phyloP scores from a whole-genome alignment of 2,888 invertebrate species.

The Zeuzera pyrina region DNA sequence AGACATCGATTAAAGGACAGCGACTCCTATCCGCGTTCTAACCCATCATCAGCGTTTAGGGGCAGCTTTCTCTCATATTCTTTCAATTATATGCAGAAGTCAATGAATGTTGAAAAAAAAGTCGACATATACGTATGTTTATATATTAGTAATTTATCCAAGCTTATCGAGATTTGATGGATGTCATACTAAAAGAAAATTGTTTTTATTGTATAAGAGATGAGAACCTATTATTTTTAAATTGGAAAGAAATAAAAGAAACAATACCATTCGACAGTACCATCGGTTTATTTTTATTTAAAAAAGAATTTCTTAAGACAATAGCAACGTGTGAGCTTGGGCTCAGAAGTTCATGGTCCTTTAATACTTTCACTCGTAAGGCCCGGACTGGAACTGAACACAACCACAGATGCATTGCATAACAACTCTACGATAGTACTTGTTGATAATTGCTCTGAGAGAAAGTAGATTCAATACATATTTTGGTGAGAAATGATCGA shows the following conservation, averaged over 20 bases:
- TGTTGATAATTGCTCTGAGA: constrained; percentile 45
- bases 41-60: constrained; percentile 24
- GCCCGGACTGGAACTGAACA: not conserved
- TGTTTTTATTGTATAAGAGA: too few species aligned
- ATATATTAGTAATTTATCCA: not conserved
- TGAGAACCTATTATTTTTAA: too few species aligned
- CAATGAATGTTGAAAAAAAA: not conserved
- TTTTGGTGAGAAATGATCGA: constrained; percentile 56
- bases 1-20: constrained; percentile 41
- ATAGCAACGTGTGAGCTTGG: too few species aligned
- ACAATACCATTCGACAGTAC: too few species aligned
- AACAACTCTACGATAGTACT: constrained; percentile 6
- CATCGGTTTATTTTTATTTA: too few species aligned
- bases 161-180: not conserved
- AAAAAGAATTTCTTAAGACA: too few species aligned
- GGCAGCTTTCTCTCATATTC: constrained; percentile 2
- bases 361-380: constrained; percentile 34
- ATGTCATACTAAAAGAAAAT: too few species aligned
- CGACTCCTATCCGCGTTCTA: constrained; percentile 35
- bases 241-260: too few species aligned
- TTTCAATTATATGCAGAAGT: not conserved
- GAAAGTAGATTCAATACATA: constrained; percentile 61
- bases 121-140: not conserved
- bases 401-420: constrained; percentile 3
- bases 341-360: too few species aligned